Percentiles rank a stretch among this genome's conserved stretches.
These are phyloP conservation scores for Tursiops truncatus DNA, from an alignment of 2,113 vertebrate genomes.

Conservation along the genomic window DNA sequence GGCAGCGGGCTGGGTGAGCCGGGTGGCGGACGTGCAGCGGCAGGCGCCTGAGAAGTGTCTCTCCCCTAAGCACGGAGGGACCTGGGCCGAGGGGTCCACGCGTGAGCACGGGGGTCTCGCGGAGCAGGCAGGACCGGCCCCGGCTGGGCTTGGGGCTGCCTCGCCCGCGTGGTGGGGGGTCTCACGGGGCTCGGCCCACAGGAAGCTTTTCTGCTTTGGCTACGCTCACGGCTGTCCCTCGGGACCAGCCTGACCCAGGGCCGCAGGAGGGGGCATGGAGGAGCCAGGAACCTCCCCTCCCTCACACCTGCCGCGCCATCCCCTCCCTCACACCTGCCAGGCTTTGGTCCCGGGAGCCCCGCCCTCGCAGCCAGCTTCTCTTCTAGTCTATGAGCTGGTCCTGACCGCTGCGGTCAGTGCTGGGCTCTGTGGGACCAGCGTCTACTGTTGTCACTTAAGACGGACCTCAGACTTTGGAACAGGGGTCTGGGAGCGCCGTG, in stretches of 20 bases:
- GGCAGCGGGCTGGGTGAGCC: neutral
- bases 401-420: neutral
- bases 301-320: too few relatives aligned
- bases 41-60: slow-evolving; percentile 52
- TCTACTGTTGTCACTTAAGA: slow-evolving; percentile 5
- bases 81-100: fast-evolving
- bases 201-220: neutral
- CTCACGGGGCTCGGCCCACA: neutral
- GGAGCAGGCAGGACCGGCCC: fast-evolving
- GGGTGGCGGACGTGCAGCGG: neutral
- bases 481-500: neutral
- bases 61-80: neutral
- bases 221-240: fast-evolving
- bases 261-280: neutral
- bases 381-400: neutral
- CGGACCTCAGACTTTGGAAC: slow-evolving; percentile 20
- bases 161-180: neutral
- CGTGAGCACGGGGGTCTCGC: neutral
- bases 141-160: neutral
- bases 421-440: neutral
- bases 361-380: neutral
- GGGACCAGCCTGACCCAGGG: neutral
- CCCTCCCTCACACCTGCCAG: too few relatives aligned
- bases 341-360: neutral
- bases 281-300: too few relatives aligned